phyloP scores from a whole-genome alignment of 2,113 vertebrate genomes.

The Chascanopsetta lugubris region DNA sequence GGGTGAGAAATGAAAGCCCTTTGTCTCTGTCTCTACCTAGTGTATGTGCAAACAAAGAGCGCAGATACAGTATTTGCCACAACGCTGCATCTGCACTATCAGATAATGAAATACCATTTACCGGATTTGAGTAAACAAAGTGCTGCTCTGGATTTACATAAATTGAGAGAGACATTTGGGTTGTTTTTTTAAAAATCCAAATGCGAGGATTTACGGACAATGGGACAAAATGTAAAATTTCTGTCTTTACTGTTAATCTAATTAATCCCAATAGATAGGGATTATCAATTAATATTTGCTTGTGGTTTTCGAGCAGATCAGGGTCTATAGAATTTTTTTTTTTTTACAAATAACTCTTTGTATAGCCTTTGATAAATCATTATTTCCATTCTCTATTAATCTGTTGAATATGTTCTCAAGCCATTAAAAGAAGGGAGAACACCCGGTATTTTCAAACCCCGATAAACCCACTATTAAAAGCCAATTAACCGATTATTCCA shows the following conservation, averaged over 20 bases:
- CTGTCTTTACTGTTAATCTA: not conserved
- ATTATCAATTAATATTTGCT: not conserved
- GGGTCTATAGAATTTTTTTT: too few species aligned
- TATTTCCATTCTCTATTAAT: slow-evolving; percentile 15
- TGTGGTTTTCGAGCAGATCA: not conserved
- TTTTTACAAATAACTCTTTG: too few species aligned
- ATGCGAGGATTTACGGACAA: slow-evolving; percentile 14
- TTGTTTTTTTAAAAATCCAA: slow-evolving; percentile 6
- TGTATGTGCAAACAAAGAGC: slow-evolving; percentile 56
- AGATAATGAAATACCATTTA: slow-evolving; percentile 49
- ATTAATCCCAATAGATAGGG: slow-evolving; percentile 13
- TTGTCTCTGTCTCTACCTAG: slow-evolving; percentile 70
- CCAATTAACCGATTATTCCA: too few species aligned
- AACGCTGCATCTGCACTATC: slow-evolving; percentile 34
- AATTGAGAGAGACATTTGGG: slow-evolving; percentile 12
- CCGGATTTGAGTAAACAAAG: slow-evolving; percentile 45
- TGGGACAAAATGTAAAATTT: slow-evolving; percentile 19
- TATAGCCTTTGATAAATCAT: not conserved
- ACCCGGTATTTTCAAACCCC: too few species aligned
- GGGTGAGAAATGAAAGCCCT: slow-evolving; percentile 70
- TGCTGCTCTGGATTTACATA: slow-evolving; percentile 50
- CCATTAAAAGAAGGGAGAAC: too few species aligned
- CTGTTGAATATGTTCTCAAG: too few species aligned
- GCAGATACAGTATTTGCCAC: slow-evolving; percentile 25
- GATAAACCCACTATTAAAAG: too few species aligned